Conservation (phyloP, 2,888 invertebrate species). For the Chymomyza amoena region DNA sequence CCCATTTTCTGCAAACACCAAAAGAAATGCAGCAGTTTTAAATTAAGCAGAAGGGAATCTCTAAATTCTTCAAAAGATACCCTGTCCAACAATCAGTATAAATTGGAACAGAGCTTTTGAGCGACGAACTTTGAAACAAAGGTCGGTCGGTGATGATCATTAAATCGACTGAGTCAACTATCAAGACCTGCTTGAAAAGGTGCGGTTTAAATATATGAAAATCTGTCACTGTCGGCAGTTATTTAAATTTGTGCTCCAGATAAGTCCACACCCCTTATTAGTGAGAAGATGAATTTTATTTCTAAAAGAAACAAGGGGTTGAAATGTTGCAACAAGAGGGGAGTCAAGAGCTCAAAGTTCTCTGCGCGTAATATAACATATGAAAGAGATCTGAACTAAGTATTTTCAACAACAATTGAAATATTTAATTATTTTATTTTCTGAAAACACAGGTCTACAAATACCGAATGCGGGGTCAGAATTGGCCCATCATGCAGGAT, state of each 20-base stretch:
- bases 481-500: too few species aligned
- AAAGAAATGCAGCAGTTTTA: background rate
- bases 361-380: too few species aligned
- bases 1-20: background rate
- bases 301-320: background rate
- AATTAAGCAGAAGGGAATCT: background rate
- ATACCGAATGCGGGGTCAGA: too few species aligned
- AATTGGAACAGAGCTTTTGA: background rate
- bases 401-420: too few species aligned
- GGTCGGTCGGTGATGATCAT: too few species aligned
- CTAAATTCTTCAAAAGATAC: background rate
- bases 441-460: too few species aligned
- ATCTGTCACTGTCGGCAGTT: background rate
- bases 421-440: too few species aligned
- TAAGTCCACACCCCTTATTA: background rate
- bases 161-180: background rate
- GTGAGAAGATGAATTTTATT: background rate
- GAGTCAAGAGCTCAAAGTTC: too few species aligned
- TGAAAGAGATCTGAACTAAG: too few species aligned
- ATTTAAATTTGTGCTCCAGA: background rate
- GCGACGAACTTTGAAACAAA: background rate
- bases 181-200: background rate
- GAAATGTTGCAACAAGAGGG: too few species aligned
- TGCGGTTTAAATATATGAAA: background rate
- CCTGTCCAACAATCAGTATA: background rate